Base-by-base conservation (phyloP, 2,888 invertebrate genomes). In the Dendrolimus pini region DNA sequence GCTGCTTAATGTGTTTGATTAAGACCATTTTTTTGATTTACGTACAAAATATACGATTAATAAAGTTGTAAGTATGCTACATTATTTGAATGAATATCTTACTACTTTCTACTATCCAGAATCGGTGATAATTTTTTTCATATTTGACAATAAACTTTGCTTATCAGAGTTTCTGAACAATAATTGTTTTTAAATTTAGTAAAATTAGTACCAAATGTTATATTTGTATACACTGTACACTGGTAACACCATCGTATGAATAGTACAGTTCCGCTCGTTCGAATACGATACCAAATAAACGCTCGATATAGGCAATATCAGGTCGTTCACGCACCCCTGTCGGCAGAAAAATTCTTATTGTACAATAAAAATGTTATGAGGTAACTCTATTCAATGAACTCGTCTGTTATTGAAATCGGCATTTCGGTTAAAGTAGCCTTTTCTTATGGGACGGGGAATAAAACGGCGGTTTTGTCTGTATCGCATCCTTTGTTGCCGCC, bases 341-440 rank as follows among this genome's bases (percentile, higher is more conserved):
- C 74, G 72, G 63, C 75, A 77, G 56, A 77, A 79, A 79, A 77
- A 77, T 77, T 82, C 85, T 83, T 86, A 85, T 83, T 83, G 85
- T 85, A 82, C 84, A 87, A 88, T 89, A 88, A 89, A 89, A 89
- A 87, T 82, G 85, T 89, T 89, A 89, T 80, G 88, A 88, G 85
- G 82, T 85, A 84, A 87, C 83, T 84, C 82, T 84, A 86, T 88
- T 89, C 83, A 87, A 85, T 85, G 87, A 86, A 84, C 81, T 80
- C 80, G 76, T 75, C 82, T 75, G 83, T 85, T 88, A 89, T 89
- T 89, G 88, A 85, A 86, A 86, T 83, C 85, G 77, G 74, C 71
- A 78, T 83, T 87, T 82, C 71, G 79, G 74, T 80, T 80, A 80
- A 82, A 82, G 77, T 80, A 82, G 71, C 77, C 73, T 77, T 30